These are phyloP conservation scores for Nymphicus hollandicus DNA, from an alignment of 2,113 vertebrate genomes.

Conservation along the genomic window DNA sequence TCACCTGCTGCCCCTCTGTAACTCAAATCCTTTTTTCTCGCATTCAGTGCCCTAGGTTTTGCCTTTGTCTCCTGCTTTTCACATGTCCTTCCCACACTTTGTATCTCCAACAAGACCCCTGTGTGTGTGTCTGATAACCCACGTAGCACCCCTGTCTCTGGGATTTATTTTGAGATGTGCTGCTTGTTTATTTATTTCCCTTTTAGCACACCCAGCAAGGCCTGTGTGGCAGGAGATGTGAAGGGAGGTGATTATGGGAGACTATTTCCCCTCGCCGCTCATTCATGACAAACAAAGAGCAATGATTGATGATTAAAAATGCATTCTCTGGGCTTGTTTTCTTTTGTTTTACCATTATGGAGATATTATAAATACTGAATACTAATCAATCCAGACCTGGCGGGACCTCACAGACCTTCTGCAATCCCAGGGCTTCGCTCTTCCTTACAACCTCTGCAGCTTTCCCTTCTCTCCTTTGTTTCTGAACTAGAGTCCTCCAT, in stretches of 20 bases:
- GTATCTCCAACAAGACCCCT: background rate
- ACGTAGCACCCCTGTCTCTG: conserved; percentile 68
- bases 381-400: conserved; percentile 83
- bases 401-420: conserved; percentile 75
- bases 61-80: conserved; percentile 26
- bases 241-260: conserved; percentile 82
- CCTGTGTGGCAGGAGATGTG: conserved; percentile 75
- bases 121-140: conserved; percentile 62
- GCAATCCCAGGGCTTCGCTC: conserved; percentile 53
- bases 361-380: conserved; percentile 85
- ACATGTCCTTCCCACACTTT: background rate
- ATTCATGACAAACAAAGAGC: conserved; percentile 86
- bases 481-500: background rate
- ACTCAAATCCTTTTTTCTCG: background rate
- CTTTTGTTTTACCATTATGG: conserved; percentile 87
- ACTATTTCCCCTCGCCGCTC: conserved; percentile 79
- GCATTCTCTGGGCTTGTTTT: conserved; percentile 84
- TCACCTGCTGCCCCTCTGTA: background rate
- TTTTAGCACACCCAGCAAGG: conserved; percentile 69
- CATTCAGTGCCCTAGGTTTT: background rate
- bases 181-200: conserved; percentile 81
- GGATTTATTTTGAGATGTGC: conserved; percentile 76
- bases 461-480: conserved; percentile 10
- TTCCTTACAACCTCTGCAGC: conserved; percentile 20
- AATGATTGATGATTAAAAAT: conserved; percentile 89